These are phyloP conservation scores for Hermodice carunculata DNA, from an alignment of 2,888 invertebrate genomes.

Conservation along the genomic window DNA sequence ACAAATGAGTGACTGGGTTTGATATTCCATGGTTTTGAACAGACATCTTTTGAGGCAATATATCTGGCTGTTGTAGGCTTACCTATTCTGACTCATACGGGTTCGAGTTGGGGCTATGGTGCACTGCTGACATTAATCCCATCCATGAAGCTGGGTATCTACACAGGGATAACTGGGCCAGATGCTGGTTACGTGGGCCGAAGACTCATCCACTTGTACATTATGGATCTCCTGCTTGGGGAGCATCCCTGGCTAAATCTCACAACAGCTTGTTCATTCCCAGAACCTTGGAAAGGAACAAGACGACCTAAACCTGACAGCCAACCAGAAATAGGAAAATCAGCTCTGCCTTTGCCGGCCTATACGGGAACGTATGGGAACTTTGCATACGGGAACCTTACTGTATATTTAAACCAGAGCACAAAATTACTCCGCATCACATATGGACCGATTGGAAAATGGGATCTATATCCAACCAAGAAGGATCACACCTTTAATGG, in stretches of 20 bases:
- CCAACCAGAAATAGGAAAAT: too few relatives aligned
- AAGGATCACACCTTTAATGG: too few relatives aligned
- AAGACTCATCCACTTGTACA: constrained; percentile 50
- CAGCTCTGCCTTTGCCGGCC: too few relatives aligned
- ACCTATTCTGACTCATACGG: constrained; percentile 50
- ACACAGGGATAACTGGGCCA: constrained; percentile 50
- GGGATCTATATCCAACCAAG: too few relatives aligned
- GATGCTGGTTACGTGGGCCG: constrained; percentile 49
- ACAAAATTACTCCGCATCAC: constrained; percentile 6
- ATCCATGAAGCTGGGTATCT: constrained; percentile 50
- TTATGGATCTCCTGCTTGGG: constrained; percentile 56
- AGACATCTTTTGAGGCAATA: too few relatives aligned
- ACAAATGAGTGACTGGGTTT: too few relatives aligned
- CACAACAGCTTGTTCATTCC: constrained; percentile 58
- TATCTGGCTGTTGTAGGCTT: constrained; percentile 52
- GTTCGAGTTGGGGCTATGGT: constrained; percentile 56
- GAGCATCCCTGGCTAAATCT: constrained; percentile 56
- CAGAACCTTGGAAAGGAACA: constrained; percentile 53
- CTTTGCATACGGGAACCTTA: constrained; percentile 33
- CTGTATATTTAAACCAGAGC: constrained; percentile 4
- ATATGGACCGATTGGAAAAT: constrained; percentile 21
- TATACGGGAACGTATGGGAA: constrained; percentile 33
- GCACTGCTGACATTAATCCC: constrained; percentile 52
- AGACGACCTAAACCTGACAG: too few relatives aligned
- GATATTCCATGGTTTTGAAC: too few relatives aligned